These are phyloP conservation scores for Oryzias melastigma DNA, from an alignment of 2,113 vertebrate genomes.

Conservation along the genomic window DNA sequence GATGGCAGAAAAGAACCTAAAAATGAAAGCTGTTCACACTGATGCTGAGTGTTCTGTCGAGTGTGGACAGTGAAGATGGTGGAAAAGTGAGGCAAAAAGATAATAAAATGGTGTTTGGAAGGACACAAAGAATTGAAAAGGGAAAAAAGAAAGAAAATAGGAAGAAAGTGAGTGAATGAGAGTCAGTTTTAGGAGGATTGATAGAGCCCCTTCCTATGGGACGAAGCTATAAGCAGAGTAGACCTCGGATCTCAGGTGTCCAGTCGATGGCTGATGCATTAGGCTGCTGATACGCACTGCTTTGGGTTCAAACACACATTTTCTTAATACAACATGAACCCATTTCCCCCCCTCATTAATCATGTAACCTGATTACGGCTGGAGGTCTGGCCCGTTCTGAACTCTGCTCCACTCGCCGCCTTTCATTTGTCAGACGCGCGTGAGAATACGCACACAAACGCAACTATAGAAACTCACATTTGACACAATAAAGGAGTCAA, in stretches of 20 bases:
- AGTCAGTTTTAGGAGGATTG: conserved; percentile 58
- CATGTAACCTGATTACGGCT: conserved; percentile 77
- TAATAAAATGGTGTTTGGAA: conserved; percentile 36
- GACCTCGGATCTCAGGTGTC: conserved; percentile 75
- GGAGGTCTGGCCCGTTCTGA: conserved; percentile 48
- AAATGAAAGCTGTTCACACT: conserved; percentile 63
- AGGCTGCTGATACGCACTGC: conserved; percentile 73
- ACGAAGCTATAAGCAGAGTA: conserved; percentile 60
- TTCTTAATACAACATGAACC: conserved; percentile 84
- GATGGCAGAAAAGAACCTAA: conserved; percentile 54
- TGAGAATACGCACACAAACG: conserved; percentile 33
- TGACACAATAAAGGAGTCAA: not conserved
- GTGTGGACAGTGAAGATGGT: conserved; percentile 37
- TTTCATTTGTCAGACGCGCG: conserved; percentile 62
- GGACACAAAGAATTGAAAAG: conserved; percentile 12
- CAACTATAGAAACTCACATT: conserved; percentile 12
- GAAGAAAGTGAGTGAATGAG: conserved; percentile 42
- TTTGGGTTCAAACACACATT: conserved; percentile 84
- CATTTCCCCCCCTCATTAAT: conserved; percentile 82
- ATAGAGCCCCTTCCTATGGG: conserved; percentile 61
- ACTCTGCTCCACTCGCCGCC: conserved; percentile 47
- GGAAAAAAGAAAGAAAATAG: conserved; percentile 27
- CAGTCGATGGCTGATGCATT: conserved; percentile 84
- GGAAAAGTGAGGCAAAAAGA: conserved; percentile 29
- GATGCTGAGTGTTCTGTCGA: conserved; percentile 56